Conservation (phyloP, 2,888 invertebrate species). For the Gymnoscelis rufifasciata region DNA sequence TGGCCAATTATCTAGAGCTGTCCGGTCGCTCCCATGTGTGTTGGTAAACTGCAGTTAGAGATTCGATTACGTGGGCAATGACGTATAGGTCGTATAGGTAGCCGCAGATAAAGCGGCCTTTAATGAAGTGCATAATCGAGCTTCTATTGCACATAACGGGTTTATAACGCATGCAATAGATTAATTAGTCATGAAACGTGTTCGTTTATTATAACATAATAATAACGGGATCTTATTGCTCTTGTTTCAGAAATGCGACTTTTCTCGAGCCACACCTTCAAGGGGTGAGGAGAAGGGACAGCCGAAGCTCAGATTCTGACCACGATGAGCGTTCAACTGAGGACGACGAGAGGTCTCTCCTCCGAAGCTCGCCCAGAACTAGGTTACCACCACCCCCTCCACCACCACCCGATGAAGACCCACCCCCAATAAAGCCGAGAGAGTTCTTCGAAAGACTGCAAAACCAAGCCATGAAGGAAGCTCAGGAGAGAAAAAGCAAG, state of each 20-base stretch:
- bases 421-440: conserved; percentile 76
- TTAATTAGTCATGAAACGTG: conserved; percentile 10
- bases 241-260: conserved; percentile 84
- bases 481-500: conserved; percentile 58
- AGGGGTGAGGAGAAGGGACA: conserved; percentile 75
- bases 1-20: conserved; percentile 6
- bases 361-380: conserved; percentile 66
- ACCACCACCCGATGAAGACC: conserved; percentile 68
- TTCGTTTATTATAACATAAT: neutral
- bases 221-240: neutral
- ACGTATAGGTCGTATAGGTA: conserved; percentile 26
- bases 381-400: conserved; percentile 69
- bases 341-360: conserved; percentile 66
- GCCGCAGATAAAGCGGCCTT: conserved; percentile 19
- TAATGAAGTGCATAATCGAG: conserved; percentile 28
- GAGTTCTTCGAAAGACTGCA: conserved; percentile 76
- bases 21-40: conserved; percentile 52
- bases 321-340: conserved; percentile 74
- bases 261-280: conserved; percentile 87
- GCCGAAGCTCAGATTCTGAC: conserved; percentile 72
- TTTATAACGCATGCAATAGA: conserved; percentile 18
- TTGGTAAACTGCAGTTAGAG: conserved; percentile 43
- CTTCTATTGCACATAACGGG: conserved; percentile 16
- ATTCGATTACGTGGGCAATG: conserved; percentile 47
- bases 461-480: conserved; percentile 71